Conservation (phyloP, 2,888 invertebrate genomes). For the Idaea dimidiata region DNA sequence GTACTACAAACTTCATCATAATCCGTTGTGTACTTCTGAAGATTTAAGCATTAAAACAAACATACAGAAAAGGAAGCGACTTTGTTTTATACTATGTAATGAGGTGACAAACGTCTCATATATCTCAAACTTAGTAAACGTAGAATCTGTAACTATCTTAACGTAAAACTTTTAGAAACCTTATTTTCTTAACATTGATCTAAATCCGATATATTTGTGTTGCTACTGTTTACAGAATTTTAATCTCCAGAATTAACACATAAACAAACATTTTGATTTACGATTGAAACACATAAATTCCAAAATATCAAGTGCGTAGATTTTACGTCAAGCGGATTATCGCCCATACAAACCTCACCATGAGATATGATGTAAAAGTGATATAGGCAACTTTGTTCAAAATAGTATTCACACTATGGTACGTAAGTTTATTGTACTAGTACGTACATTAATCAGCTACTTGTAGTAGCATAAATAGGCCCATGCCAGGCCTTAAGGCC, state of each 20-base stretch:
- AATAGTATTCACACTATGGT: not conserved
- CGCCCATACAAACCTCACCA: not conserved
- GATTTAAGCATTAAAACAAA: too few species aligned
- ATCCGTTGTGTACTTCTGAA: too few species aligned
- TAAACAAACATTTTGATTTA: not conserved
- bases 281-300: not conserved
- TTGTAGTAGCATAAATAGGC: too few species aligned
- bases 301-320: not conserved
- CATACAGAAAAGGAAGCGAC: too few species aligned
- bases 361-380: conserved; percentile 4
- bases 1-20: too few species aligned
- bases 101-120: too few species aligned
- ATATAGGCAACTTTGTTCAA: not conserved
- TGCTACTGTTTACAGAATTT: conserved; percentile 4
- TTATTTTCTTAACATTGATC: not conserved
- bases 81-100: too few species aligned
- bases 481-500: too few species aligned
- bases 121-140: not conserved
- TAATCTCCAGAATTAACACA: not conserved
- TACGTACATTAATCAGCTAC: too few species aligned
- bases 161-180: not conserved
- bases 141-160: not conserved
- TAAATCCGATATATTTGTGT: not conserved
- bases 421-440: too few species aligned
- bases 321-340: not conserved